Conservation (phyloP, 2,113 vertebrate species). For the Oryzias curvinotus region DNA sequence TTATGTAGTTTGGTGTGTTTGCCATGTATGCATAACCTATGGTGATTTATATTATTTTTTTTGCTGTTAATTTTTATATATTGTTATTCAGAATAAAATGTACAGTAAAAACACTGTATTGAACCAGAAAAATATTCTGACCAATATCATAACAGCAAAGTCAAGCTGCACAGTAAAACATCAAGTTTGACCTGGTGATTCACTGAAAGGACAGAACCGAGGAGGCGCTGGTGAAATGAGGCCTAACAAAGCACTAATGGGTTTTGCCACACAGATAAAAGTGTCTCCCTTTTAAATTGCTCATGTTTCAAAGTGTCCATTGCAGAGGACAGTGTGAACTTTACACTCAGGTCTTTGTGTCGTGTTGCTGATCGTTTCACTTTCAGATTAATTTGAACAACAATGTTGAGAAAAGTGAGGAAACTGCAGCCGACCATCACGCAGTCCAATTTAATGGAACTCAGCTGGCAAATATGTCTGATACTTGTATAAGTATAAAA, state of each 20-base stretch:
- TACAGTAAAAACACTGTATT: background rate
- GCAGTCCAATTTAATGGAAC: background rate
- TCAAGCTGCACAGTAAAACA: slow-evolving; percentile 15
- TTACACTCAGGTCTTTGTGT: slow-evolving; percentile 7
- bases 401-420: background rate
- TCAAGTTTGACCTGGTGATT: slow-evolving; percentile 18
- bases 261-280: slow-evolving; percentile 33
- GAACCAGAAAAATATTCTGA: background rate
- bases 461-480: no score
- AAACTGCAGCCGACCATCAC: background rate
- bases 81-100: no score
- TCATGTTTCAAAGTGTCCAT: slow-evolving; percentile 39
- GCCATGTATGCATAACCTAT: no score
- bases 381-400: no score
- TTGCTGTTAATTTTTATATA: no score
- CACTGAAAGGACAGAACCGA: slow-evolving; percentile 17
- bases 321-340: slow-evolving; percentile 30
- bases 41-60: no score
- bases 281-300: slow-evolving; percentile 47
- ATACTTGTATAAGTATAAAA: no score
- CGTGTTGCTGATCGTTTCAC: no score
- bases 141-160: slow-evolving; percentile 18
- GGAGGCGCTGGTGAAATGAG: slow-evolving; percentile 41
- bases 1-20: no score
- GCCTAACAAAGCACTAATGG: slow-evolving; percentile 39